Percentiles rank a stretch among this genome's conserved stretches.
Evolutionary conservation across 2,797 vertebrate genomes (phyloP).

Genomic region (Siniperca undulata): DNA sequence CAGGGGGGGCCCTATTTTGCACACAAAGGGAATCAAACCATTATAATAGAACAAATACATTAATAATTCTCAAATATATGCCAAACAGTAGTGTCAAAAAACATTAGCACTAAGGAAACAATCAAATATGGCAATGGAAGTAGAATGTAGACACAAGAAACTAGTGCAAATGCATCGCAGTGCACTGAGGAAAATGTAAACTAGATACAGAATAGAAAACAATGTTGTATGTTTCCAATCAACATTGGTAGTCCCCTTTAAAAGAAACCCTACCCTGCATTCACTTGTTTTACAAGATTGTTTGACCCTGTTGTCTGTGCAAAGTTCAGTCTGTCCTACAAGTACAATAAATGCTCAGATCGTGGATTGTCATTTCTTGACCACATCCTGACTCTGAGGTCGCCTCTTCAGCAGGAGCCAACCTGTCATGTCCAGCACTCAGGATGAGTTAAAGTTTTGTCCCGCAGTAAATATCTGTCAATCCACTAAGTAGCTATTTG

Average conservation of each 20-base stretch:
- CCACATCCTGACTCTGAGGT: slow-evolving; percentile 63
- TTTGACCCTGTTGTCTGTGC: slow-evolving; percentile 17
- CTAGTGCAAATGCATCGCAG: neutral
- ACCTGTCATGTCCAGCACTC: slow-evolving; percentile 42
- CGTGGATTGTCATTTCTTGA: slow-evolving; percentile 51
- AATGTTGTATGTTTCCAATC: neutral
- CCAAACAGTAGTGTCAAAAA: neutral
- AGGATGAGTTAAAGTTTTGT: slow-evolving; percentile 57
- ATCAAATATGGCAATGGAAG: neutral
- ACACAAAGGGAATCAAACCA: neutral
- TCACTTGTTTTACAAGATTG: neutral
- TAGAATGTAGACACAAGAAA: neutral
- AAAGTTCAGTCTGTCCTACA: slow-evolving; percentile 26
- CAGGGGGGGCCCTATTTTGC: neutral
- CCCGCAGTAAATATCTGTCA: slow-evolving; percentile 65
- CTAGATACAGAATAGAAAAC: neutral
- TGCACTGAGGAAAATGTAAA: neutral
- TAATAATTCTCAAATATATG: neutral
- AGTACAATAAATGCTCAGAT: slow-evolving; percentile 32
- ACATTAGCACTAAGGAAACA: neutral
- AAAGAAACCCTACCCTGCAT: neutral
- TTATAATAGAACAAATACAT: neutral
- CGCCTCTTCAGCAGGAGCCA: slow-evolving; percentile 44
- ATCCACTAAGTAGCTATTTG: slow-evolving; percentile 65
- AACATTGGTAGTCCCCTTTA: neutral